A percentile compares a stretch with the other conserved stretches of the same genome.
These are phyloP conservation scores for Microplitis mediator DNA, from an alignment of 1,140 invertebrate genomes.

Conservation along the genomic window DNA sequence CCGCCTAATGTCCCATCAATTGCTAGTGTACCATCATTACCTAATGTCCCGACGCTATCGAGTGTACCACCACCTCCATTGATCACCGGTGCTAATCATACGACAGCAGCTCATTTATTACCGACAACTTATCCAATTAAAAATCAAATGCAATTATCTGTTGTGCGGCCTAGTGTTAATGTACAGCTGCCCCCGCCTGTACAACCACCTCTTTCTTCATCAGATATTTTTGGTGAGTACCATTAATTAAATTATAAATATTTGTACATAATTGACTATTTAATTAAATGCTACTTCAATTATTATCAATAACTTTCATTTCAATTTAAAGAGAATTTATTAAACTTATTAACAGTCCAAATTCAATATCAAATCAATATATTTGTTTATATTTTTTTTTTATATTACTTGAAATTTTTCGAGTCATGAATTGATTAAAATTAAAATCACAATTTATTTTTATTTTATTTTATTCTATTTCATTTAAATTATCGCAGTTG, in stretches of 20 bases:
- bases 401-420: too few relatives aligned
- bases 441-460: too few relatives aligned
- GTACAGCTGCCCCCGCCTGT: slow-evolving; percentile 54
- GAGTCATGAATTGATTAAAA: too few relatives aligned
- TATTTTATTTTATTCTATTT: too few relatives aligned
- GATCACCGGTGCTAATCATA: slow-evolving; percentile 44
- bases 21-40: too few relatives aligned
- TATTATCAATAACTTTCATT: too few relatives aligned
- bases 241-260: slow-evolving; percentile 39
- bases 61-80: slow-evolving; percentile 51
- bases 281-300: too few relatives aligned
- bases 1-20: slow-evolving; percentile 41
- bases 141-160: slow-evolving; percentile 46
- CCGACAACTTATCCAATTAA: slow-evolving; percentile 47
- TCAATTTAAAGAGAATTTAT: too few relatives aligned
- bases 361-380: too few relatives aligned
- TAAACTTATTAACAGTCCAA: too few relatives aligned
- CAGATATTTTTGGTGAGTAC: slow-evolving; percentile 41
- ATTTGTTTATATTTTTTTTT: too few relatives aligned
- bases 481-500: too few relatives aligned
- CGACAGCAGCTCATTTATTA: slow-evolving; percentile 36
- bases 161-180: slow-evolving; percentile 42
- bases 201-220: slow-evolving; percentile 39
- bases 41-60: slow-evolving; percentile 32
- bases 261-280: not conserved